A percentile compares a stretch with the other conserved stretches of the same genome.
Conservation (phyloP, 2,888 invertebrate species). For the Nomada lathburiana region DNA sequence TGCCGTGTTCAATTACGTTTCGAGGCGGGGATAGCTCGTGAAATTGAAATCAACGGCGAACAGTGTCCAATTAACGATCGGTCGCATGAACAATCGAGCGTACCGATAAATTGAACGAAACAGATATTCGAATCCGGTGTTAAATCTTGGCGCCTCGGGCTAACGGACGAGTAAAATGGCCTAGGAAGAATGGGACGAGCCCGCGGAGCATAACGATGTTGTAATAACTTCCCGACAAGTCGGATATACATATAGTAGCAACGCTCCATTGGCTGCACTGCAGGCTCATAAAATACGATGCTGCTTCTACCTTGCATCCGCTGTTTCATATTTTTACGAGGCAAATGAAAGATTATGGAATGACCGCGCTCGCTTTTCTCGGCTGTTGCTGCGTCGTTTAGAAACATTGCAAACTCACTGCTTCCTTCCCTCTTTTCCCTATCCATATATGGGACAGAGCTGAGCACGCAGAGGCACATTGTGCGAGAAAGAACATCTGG, state of each 20-base stretch:
- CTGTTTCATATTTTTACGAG: conserved; percentile 64
- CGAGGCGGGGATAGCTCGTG: neutral
- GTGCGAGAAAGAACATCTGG: neutral
- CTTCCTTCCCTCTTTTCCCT: conserved; percentile 43
- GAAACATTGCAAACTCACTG: conserved; percentile 16
- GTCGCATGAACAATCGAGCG: too few species aligned
- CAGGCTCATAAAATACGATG: conserved; percentile 76
- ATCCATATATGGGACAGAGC: conserved; percentile 39
- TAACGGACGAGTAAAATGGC: neutral
- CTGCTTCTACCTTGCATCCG: conserved; percentile 71
- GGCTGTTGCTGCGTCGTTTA: conserved; percentile 49
- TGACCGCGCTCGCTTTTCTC: conserved; percentile 46
- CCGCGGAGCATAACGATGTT: conserved; percentile 73
- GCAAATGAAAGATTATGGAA: conserved; percentile 76
- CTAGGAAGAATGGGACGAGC: conserved; percentile 30
- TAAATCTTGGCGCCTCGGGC: neutral
- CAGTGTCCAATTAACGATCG: too few species aligned
- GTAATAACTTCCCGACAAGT: conserved; percentile 79
- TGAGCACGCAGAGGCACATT: conserved; percentile 4
- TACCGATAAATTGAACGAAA: neutral
- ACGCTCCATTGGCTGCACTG: conserved; percentile 79
- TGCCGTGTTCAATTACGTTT: neutral
- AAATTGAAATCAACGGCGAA: neutral
- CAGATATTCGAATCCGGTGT: neutral
- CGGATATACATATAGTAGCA: conserved; percentile 69